Evolutionary conservation across 2,888 invertebrate species (phyloP), one percentile per base, ranked within the genome.

Genomic region (Ectropis crepuscularia): DNA sequence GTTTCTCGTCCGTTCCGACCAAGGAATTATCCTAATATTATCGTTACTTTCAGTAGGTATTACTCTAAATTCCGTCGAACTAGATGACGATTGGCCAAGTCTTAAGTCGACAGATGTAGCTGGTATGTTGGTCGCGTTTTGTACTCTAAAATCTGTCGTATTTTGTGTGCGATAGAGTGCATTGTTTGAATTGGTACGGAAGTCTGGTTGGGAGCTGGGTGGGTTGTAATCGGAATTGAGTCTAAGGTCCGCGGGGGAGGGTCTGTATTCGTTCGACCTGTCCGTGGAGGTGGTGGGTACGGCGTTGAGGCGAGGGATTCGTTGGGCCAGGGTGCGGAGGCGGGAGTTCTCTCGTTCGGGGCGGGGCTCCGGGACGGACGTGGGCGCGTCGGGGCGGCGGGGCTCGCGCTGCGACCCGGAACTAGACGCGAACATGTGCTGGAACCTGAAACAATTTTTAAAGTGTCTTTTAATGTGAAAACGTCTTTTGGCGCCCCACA

Each of bases 351-450:
- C 89, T 0, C 85, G 75, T 9, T 80, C 81, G 16, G 70, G 74
- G 12, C 83, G 73, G 0, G 78, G 61, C 2, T 86, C 89, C 0
- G 87, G 85, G 0, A 83, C 86, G 48, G 75, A 67, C 49, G 78
- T 84, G 4, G 81, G 82, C 0, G 70, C 71, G 39, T 86, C 82
- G 5, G 78, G 39, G 46, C 86, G 70, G n/a, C 80, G 46, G 0
- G 41, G 12, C 6, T 60, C 63, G 16, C 63, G 59, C 28, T 41
- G 54, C 10, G 39, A 54, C 1, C 11, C 11, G 2, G 76, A 75
- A 57, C 74, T 80, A 0, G 82, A 77, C 0, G 87, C 76, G 66
- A 92, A 90, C 89, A 92, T 89, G 71, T 92, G 91, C 57, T 90
- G 90, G 72, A 89, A 73, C 51, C 72, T 72, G 69, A n/a, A 41